Evolutionary conservation across 1,140 invertebrate species (phyloP), one percentile per base, ranked within the genome.

Genomic region (Anoplophora glabripennis): DNA sequence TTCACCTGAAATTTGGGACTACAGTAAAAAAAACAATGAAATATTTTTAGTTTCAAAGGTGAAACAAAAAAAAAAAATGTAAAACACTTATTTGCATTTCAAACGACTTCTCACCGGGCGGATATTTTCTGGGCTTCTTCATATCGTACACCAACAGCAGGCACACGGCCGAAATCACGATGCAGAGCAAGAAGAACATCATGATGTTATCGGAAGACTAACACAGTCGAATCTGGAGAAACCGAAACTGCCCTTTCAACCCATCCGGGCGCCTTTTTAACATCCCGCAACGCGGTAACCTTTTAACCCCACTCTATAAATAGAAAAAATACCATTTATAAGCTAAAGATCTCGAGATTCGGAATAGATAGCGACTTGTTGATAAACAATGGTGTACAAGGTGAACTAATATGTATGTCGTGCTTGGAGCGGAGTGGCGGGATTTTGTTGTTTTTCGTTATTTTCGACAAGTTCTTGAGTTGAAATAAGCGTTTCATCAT

Each of bases 51-150:
- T 28, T 36, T 35, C 11, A 4, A 48, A 33, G 14, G 14, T 33
- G 28, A 47, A 17, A 33, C n/a, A 17, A 15, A 33, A 47, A 47
- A 7, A 47, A 11, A 4, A 18, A 7, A 47, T 47, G 14, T 21
- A 0, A 46, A 14, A 46, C 15, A 35, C 35, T 34, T 14, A 36
- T 3, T 14, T 36, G n/a, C 36, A 12, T n/a, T 11, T 33, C n/a
- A 40, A 53, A 38, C 15, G n/a, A 36, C n/a, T 36, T 35, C 38
- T 48, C 54, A 61, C 63, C 64, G 45, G 64, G 64, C n/a, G 64
- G 64, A 53, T 56, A 65, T 14, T 62, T 65, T 21, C 58, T 59
- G 11, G 64, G 64, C 12, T 49, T 53, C 33, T 44, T 59, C 35
- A 53, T 41, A 41, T 54, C 52, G 15, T 28, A 36, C 15, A 62